phyloP scores from a whole-genome alignment of 2,888 invertebrate genomes.

The Lymantria monacha region DNA sequence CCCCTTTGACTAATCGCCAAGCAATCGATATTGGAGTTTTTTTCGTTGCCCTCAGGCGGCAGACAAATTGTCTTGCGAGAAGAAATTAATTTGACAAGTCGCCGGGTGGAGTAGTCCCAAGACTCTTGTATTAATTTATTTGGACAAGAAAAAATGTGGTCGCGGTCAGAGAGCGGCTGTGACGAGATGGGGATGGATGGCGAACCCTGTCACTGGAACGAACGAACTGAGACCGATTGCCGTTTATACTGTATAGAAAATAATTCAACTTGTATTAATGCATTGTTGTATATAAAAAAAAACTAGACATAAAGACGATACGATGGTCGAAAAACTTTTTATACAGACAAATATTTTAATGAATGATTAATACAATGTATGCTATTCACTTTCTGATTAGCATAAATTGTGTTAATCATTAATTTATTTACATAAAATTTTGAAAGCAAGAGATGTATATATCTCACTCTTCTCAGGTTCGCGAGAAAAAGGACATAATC shows the following conservation, averaged over 20 bases:
- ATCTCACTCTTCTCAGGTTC: too few relatives aligned
- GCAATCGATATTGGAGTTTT: conserved; percentile 70
- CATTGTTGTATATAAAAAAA: too few relatives aligned
- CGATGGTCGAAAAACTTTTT: too few relatives aligned
- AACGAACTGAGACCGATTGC: conserved; percentile 30
- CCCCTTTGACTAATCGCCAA: conserved; percentile 60
- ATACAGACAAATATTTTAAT: too few relatives aligned
- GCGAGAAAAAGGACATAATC: too few relatives aligned
- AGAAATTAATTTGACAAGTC: conserved; percentile 82
- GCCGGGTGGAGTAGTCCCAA: conserved; percentile 58
- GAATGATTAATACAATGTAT: too few relatives aligned
- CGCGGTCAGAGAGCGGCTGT: conserved; percentile 38
- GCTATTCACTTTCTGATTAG: too few relatives aligned
- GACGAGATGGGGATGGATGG: conserved; percentile 39
- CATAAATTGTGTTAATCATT: too few relatives aligned
- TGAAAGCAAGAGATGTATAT: too few relatives aligned
- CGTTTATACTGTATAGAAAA: conserved; percentile 23
- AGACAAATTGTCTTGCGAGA: conserved; percentile 80
- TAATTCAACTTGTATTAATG: neutral
- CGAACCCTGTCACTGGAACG: conserved; percentile 27
- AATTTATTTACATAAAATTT: too few relatives aligned
- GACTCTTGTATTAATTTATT: conserved; percentile 79
- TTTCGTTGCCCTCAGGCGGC: conserved; percentile 63
- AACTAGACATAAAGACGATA: too few relatives aligned
- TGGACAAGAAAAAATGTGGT: conserved; percentile 78